Base-by-base conservation (phyloP, 2,797 vertebrate genomes). In the Clangula hyemalis region DNA sequence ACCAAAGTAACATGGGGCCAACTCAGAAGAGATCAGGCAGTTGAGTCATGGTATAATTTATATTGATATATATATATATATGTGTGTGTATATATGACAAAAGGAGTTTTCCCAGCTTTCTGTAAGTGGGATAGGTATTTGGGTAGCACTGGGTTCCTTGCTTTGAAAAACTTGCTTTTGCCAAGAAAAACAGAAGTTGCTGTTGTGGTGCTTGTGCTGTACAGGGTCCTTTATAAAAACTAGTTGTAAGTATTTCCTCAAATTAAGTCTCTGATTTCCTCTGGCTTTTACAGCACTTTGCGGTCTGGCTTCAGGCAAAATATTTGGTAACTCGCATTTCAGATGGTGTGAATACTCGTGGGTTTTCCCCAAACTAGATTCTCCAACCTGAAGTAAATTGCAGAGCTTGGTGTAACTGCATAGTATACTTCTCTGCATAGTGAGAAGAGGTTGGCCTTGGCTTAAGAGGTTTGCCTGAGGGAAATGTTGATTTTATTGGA, bases 241-340 rank as follows among this genome's bases (percentile, higher is more conserved):
- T 34, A 68, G 54, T 61, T 90, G 65, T 73, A 81, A 72, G 38
- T 81, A 62, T 92, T 96, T 90, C 34, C 18, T 88, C 49, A 38
- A 81, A 84, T 87, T 53, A 85, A 32, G 66, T 49, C 93, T 94
- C 56, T 89, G 90, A 79, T 93, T 93, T 95, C 61, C 32, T 58
- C 51, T 78, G 89, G 81, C 53, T 93, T 62, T 68, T 79, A 5
- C 51, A 90, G 56, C 51, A 66, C 45, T 86, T 75, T 89, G 68
- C 56, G 79, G 51, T 85, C 78, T 95, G 68, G 71, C 92, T 89
- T 92, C 93, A 92, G 84, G 89, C 84, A 90, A 95, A 93, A 87
- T 87, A 82, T 70, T 92, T 74, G 66, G 39, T 62, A 81, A 22
- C 89, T 95, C 93, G 92, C 64, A 81, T 93, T 64, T 92, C 11